These are phyloP conservation scores for Drosophila orena DNA, from an alignment of 1,140 invertebrate genomes.

Conservation along the genomic window DNA sequence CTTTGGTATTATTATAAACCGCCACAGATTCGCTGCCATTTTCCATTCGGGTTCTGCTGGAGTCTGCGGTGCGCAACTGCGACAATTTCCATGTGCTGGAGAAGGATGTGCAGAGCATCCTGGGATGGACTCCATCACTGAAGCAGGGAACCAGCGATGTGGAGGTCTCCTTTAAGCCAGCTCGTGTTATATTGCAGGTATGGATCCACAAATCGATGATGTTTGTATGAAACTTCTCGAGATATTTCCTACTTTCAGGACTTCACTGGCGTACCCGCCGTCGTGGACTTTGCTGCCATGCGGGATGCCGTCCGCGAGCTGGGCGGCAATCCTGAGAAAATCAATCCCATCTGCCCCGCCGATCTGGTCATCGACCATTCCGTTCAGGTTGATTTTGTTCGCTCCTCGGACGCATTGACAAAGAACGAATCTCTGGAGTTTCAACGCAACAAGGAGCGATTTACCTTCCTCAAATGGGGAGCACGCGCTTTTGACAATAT, in stretches of 20 bases:
- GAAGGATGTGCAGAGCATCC: slow-evolving; percentile 94
- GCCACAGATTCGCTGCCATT: slow-evolving; percentile 91
- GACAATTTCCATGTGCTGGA: slow-evolving; percentile 96
- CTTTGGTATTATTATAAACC: slow-evolving; percentile 3
- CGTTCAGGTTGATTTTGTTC: slow-evolving; percentile 97
- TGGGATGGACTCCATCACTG: slow-evolving; percentile 94
- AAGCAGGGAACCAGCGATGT: slow-evolving; percentile 87
- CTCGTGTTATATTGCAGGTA: slow-evolving; percentile 97
- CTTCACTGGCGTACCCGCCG: slow-evolving; percentile 97
- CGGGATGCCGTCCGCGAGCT: slow-evolving; percentile 95
- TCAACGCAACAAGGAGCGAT: slow-evolving; percentile 97
- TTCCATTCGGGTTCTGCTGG: slow-evolving; percentile 96
- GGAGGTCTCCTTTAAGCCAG: slow-evolving; percentile 98
- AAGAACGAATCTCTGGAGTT: slow-evolving; percentile 99
- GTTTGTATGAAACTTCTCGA: neutral
- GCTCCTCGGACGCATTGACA: slow-evolving; percentile 94
- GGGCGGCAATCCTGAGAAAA: slow-evolving; percentile 95
- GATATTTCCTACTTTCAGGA: slow-evolving; percentile 87
- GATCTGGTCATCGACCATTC: slow-evolving; percentile 99
- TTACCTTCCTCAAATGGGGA: slow-evolving; percentile 99
- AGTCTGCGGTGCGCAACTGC: slow-evolving; percentile 98
- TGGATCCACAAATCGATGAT: accelerated
- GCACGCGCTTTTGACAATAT: slow-evolving; percentile 98
- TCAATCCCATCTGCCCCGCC: slow-evolving; percentile 98
- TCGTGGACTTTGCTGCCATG: slow-evolving; percentile 99